A percentile compares a stretch with the other conserved stretches of the same genome.
These are phyloP conservation scores for Hyles euphorbiae DNA, from an alignment of 1,140 invertebrate species.

Conservation along the genomic window DNA sequence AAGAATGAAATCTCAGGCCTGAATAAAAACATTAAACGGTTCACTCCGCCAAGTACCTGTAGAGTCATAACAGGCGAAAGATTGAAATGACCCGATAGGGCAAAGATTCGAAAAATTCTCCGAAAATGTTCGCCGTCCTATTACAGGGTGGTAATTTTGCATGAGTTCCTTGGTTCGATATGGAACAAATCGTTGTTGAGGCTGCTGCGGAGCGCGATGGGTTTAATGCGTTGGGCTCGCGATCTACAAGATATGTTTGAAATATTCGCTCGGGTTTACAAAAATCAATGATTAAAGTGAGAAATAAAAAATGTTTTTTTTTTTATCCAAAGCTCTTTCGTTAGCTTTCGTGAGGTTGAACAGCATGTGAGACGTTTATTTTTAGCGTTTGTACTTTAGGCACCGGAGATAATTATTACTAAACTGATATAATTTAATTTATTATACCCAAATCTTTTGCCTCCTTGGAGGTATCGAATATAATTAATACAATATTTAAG, in stretches of 20 bases:
- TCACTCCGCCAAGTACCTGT: conserved; percentile 38
- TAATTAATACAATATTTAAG: conserved; percentile 15
- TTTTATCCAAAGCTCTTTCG: too few relatives aligned
- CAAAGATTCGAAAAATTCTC: conserved; percentile 58
- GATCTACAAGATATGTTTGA: conserved; percentile 49
- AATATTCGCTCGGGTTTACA: conserved; percentile 50
- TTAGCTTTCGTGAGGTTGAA: conserved; percentile 18
- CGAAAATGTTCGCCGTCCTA: conserved; percentile 66
- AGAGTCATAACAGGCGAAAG: conserved; percentile 65
- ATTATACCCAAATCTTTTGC: too few relatives aligned
- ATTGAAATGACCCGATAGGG: conserved; percentile 68
- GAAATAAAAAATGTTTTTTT: too few relatives aligned
- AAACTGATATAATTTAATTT: too few relatives aligned
- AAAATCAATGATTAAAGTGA: conserved; percentile 42
- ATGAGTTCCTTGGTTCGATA: conserved; percentile 65
- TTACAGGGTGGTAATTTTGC: conserved; percentile 64
- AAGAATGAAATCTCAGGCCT: conserved; percentile 26
- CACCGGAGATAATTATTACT: too few relatives aligned
- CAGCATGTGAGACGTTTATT: conserved; percentile 23
- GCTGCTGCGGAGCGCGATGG: conserved; percentile 23
- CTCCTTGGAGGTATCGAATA: too few relatives aligned
- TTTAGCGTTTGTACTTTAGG: too few relatives aligned
- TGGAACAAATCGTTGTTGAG: conserved; percentile 59
- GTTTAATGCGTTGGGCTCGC: conserved; percentile 30
- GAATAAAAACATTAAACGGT: conserved; percentile 39